Evolutionary conservation across 2,888 invertebrate species (phyloP).

Genomic region (Protophormia terraenovae): DNA sequence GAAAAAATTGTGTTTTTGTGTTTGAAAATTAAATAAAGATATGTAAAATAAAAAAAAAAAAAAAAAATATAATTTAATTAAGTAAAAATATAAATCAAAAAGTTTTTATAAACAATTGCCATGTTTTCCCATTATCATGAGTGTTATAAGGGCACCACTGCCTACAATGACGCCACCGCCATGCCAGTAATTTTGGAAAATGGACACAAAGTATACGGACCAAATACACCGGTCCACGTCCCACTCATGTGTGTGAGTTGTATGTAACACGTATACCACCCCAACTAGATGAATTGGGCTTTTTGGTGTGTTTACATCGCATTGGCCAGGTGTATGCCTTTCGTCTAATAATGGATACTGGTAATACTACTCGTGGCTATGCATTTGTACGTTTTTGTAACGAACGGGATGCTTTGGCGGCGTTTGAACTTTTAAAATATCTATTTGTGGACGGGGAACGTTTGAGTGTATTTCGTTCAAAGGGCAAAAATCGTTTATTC

Average conservation of each 20-base stretch:
- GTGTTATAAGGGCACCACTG: constrained; percentile 46
- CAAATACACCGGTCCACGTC: constrained; percentile 70
- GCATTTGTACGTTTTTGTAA: constrained; percentile 71
- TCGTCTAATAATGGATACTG: constrained; percentile 73
- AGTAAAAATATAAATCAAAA: constrained; percentile 1
- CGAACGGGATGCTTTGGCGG: constrained; percentile 70
- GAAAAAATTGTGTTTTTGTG: background rate
- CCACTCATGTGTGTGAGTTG: constrained; percentile 71
- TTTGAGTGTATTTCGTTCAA: constrained; percentile 71
- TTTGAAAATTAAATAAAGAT: background rate
- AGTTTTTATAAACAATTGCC: background rate
- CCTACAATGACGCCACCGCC: constrained; percentile 54
- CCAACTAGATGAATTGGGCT: constrained; percentile 68
- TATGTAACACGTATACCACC: constrained; percentile 73
- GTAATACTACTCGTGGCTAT: constrained; percentile 71
- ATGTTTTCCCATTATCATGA: constrained; percentile 45
- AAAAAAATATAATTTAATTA: no score
- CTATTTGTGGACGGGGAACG: constrained; percentile 67
- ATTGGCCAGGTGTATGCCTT: constrained; percentile 73
- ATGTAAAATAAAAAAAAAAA: background rate
- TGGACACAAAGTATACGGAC: constrained; percentile 71
- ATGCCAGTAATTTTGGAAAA: constrained; percentile 70
- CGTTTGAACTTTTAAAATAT: constrained; percentile 72
- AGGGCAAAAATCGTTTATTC: constrained; percentile 72
- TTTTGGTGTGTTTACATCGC: constrained; percentile 71